A percentile compares a stretch with the other conserved stretches of the same genome.
Evolutionary conservation across 2,888 invertebrate genomes (phyloP).

Genomic region (Stramonita haemastoma): DNA sequence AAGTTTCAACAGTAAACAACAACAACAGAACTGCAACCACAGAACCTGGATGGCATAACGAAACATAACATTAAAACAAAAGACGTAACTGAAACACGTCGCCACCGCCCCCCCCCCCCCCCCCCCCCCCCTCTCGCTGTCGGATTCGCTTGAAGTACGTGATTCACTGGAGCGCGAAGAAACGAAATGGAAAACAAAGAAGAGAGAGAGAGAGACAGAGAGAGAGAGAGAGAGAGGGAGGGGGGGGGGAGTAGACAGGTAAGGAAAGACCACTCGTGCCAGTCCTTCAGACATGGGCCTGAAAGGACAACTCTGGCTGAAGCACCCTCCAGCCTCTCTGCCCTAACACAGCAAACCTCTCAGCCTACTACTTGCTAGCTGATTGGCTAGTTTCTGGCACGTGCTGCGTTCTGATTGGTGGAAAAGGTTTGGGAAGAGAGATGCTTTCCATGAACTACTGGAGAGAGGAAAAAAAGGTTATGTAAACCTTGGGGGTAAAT

Average conservation of each 20-base stretch:
- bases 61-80: too few relatives aligned
- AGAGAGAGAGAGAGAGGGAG: not conserved
- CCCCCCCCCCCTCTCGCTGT: not conserved
- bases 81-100: not conserved
- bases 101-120: too few relatives aligned
- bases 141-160: constrained; percentile 16
- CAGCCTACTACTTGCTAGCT: not conserved
- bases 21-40: too few relatives aligned
- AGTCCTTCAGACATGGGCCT: too few relatives aligned
- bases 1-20: not conserved
- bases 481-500: not conserved
- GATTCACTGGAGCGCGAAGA: not conserved
- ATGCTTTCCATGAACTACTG: not conserved
- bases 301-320: not conserved
- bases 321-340: not conserved
- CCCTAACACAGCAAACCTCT: not conserved
- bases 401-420: not conserved
- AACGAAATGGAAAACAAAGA: not conserved
- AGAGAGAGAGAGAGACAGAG: not conserved
- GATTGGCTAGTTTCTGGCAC: not conserved
- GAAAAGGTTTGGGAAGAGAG: not conserved
- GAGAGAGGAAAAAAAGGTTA: not conserved
- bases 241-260: not conserved
- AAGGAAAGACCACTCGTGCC: not conserved
- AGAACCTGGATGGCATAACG: too few relatives aligned